A percentile compares a stretch with the other conserved stretches of the same genome.
phyloP scores from a whole-genome alignment of 1,140 invertebrate genomes.

The Ephestia elutella region DNA sequence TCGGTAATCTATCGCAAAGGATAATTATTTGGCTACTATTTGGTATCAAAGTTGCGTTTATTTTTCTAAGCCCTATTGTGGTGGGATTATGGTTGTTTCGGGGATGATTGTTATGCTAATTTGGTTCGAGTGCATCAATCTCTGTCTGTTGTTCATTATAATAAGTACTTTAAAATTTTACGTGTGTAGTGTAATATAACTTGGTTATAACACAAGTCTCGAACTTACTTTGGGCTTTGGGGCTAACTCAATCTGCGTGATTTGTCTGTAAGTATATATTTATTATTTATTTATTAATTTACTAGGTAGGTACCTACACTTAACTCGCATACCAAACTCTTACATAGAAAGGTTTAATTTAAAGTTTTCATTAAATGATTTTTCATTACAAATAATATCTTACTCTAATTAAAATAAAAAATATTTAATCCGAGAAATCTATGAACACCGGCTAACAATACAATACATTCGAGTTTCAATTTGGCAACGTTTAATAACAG shows the following conservation, averaged over 20 bases:
- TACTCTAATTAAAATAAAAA: no score
- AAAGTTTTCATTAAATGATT: no score
- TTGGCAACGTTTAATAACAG: constrained; percentile 9
- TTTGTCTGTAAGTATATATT: no score
- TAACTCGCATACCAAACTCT: no score
- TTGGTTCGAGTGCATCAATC: neutral
- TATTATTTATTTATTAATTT: no score
- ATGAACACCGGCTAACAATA: neutral
- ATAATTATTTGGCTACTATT: neutral
- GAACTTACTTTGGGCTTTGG: no score
- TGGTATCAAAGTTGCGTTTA: neutral
- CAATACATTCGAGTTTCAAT: neutral
- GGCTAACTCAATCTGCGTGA: no score
- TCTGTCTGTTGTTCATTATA: neutral
- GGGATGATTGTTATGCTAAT: neutral
- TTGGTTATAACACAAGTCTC: no score
- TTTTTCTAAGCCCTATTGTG: neutral
- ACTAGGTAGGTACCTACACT: no score
- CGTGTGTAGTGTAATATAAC: no score
- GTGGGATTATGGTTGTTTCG: neutral
- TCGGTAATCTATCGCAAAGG: neutral
- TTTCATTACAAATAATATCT: no score
- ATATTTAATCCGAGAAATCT: neutral
- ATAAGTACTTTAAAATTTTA: neutral
- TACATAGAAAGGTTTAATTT: no score